A percentile compares a stretch with the other conserved stretches of the same genome.
phyloP scores from a whole-genome alignment of 2,113 vertebrate genomes.

The Cynopterus brachyotis region DNA sequence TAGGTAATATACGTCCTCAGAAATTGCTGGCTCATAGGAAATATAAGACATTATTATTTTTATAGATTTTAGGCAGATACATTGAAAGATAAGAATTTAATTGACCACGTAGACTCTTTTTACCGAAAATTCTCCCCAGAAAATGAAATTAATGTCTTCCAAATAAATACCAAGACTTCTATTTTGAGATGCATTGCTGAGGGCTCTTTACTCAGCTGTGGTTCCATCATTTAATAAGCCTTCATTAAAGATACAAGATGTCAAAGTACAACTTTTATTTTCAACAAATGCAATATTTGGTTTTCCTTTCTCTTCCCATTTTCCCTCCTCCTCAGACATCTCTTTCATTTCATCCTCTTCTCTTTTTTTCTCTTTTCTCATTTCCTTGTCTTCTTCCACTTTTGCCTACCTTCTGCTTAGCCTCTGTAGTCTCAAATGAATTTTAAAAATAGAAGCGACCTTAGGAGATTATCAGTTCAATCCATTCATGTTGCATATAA shows the following conservation, averaged over 20 bases:
- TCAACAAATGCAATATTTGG: background rate
- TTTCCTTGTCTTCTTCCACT: too few species aligned
- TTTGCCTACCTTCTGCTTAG: background rate
- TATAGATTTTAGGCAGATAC: conserved; percentile 40
- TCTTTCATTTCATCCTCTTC: background rate
- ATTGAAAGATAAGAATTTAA: conserved; percentile 59
- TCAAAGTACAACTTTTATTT: background rate
- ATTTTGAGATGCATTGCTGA: background rate
- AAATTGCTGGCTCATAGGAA: conserved; percentile 23
- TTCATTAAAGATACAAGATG: background rate
- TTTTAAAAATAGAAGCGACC: background rate
- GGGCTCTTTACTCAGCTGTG: background rate
- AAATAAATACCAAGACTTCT: conserved; percentile 41
- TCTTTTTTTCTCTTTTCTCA: background rate
- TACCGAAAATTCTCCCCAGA: conserved; percentile 29
- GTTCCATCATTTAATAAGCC: background rate
- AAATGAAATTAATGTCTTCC: conserved; percentile 45
- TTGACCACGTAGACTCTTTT: conserved; percentile 12
- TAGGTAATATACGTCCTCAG: background rate
- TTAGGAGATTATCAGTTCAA: background rate
- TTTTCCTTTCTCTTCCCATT: background rate
- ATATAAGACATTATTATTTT: background rate
- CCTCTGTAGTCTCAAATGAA: background rate
- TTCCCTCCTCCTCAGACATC: too few species aligned
- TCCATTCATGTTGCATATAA: background rate